Conservation (phyloP, 2,797 vertebrate genomes). For the Hippoglossus hippoglossus region DNA sequence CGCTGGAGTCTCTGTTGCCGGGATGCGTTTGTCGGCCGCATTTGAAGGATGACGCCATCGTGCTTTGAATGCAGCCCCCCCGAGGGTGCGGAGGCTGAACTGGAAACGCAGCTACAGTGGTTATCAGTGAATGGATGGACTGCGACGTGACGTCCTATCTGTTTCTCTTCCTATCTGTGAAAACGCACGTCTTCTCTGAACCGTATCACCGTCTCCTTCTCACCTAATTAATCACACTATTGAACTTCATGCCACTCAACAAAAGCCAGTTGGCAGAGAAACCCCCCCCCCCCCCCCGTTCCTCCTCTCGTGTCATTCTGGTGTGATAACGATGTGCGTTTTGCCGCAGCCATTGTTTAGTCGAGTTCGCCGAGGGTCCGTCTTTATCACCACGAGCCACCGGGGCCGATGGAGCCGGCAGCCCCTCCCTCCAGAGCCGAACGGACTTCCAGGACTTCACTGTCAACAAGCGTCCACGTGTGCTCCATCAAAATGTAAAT, state of each 20-base stretch:
- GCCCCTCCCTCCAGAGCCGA: slow-evolving; percentile 36
- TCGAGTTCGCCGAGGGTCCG: slow-evolving; percentile 21
- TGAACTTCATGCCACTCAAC: slow-evolving; percentile 63
- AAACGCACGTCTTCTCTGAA: slow-evolving; percentile 45
- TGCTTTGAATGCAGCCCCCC: too few relatives aligned
- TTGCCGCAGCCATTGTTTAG: slow-evolving; percentile 30
- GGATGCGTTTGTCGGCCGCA: too few relatives aligned
- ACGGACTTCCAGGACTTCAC: slow-evolving; percentile 26
- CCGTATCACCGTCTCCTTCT: slow-evolving; percentile 60
- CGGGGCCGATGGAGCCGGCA: background rate
- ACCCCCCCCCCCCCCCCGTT: background rate
- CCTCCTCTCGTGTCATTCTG: background rate
- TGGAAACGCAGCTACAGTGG: slow-evolving; percentile 1
- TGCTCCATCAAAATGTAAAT: slow-evolving; percentile 27
- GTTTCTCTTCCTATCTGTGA: slow-evolving; percentile 44
- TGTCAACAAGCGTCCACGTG: slow-evolving; percentile 12
- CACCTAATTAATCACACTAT: slow-evolving; percentile 76
- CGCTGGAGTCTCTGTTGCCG: too few relatives aligned
- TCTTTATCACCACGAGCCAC: slow-evolving; percentile 45
- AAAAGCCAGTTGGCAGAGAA: slow-evolving; percentile 40
- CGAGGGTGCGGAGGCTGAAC: too few relatives aligned
- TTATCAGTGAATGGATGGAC: slow-evolving; percentile 43
- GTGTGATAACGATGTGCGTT: slow-evolving; percentile 10
- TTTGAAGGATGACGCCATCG: too few relatives aligned
- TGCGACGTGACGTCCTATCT: slow-evolving; percentile 15